Base-by-base conservation (phyloP, 1,140 invertebrate genomes). In the Heliconius himera region DNA sequence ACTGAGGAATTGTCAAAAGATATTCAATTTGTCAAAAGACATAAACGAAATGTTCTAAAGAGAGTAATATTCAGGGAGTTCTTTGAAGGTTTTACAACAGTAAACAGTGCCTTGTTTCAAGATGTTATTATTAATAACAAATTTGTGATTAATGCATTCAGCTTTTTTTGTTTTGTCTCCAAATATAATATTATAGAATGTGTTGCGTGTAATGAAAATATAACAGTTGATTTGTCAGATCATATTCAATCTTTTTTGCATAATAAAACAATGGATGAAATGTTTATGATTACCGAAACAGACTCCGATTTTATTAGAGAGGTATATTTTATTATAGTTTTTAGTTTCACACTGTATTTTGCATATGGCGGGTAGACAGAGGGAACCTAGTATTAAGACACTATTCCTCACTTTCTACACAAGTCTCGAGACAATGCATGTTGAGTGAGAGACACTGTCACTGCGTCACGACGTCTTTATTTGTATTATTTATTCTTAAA, bases 61-160 rank as follows among this genome's bases (percentile, higher is more conserved):
- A 66, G 4, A 0, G 13, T 29, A 29, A n/a, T 66, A 3, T 66
- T 38, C 38, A 70, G 66, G 51, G 20, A 56, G 3, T 80, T 73
- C n/a, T 16, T 80, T 26, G 41, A 76, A 38, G 73, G 1, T 26
- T 2, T 73, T n/a, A 22, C 29, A 4, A 18, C 16, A 29, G 60
- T 76, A 5, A n/a, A 77, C 20, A 5, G 49, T 51, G 1, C 66
- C 41, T 66, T 73, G 16, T 77, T 38, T 36, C 36, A 54, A 3
- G 79, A 80, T 51, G 5, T 80, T 56, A 16, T 80, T 33, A 76
- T 80, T n/a, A 80, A 80, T 22, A 36, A 80, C 8, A 80, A 80
- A 33, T 71, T 56, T 80, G 74, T 18, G n/a, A 29, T 80, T 3
- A 74, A 79, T 71, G 8, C 11, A 13, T 26, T 71, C 2, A 54